Conservation (phyloP, 1,140 invertebrate genomes). For the Mylabris phalerata region DNA sequence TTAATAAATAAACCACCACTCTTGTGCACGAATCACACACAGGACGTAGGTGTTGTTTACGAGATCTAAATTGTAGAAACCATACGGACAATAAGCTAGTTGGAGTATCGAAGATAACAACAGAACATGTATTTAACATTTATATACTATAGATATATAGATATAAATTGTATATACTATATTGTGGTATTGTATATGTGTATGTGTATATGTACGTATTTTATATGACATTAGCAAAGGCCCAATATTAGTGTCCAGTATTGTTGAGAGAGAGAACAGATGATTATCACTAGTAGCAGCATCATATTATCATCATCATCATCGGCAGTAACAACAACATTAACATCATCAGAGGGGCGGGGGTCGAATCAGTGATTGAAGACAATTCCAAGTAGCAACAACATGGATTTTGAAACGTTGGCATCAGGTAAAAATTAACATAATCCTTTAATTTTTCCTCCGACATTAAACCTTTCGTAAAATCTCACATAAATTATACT, state of each 20-base stretch:
- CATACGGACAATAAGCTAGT: slow-evolving; percentile 26
- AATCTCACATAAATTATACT: too few species aligned
- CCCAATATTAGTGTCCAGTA: slow-evolving; percentile 21
- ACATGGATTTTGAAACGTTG: slow-evolving; percentile 39
- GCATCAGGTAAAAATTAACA: slow-evolving; percentile 34
- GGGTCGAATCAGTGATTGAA: slow-evolving; percentile 25
- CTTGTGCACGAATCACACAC: too few species aligned
- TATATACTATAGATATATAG: too few species aligned
- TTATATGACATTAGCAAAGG: slow-evolving; percentile 10
- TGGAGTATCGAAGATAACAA: slow-evolving; percentile 26
- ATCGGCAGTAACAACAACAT: too few species aligned
- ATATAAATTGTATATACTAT: too few species aligned
- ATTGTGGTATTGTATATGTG: too few species aligned
- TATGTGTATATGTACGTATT: too few species aligned
- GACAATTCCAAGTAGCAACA: slow-evolving; percentile 20
- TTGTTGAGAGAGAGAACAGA: slow-evolving; percentile 7
- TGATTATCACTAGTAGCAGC: slow-evolving; percentile 22
- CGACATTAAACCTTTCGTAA: too few species aligned
- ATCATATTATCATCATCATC: background rate
- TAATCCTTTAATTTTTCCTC: background rate
- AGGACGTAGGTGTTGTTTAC: slow-evolving; percentile 23
- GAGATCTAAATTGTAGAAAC: slow-evolving; percentile 13
- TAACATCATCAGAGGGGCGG: slow-evolving; percentile 20
- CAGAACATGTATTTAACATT: background rate
- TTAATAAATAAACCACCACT: too few species aligned